Percentiles rank a stretch among this genome's conserved stretches.
Conservation (phyloP, 2,797 vertebrate genomes). For the Vespertilio murinus region DNA sequence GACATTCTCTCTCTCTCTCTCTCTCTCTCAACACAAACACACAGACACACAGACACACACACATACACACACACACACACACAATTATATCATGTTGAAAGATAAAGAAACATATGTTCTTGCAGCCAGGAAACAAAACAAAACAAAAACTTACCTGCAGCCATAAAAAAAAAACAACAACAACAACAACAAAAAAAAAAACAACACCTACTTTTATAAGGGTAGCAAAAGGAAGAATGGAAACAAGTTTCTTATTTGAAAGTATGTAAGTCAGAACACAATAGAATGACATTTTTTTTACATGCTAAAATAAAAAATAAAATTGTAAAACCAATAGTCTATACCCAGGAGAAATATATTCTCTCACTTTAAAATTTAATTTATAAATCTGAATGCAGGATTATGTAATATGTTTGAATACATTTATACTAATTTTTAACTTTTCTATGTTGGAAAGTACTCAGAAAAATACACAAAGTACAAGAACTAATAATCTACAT, state of each 20-base stretch:
- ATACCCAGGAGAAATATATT: background rate
- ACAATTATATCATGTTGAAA: background rate
- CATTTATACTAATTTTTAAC: constrained; percentile 46
- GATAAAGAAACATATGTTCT: background rate
- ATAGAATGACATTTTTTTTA: background rate
- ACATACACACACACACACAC: background rate
- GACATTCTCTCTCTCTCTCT: too few relatives aligned
- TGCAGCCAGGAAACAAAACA: background rate
- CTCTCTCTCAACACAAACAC: too few relatives aligned
- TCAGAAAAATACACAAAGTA: background rate
- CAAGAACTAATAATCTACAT: constrained; percentile 21
- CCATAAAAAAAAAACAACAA: too few relatives aligned
- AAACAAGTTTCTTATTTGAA: background rate
- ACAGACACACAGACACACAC: too few relatives aligned
- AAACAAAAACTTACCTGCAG: too few relatives aligned
- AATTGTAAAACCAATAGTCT: background rate
- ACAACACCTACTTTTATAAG: background rate
- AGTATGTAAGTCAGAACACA: background rate
- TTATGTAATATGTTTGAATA: background rate
- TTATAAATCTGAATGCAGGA: background rate
- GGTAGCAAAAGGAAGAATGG: background rate
- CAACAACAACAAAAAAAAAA: too few relatives aligned
- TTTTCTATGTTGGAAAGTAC: background rate
- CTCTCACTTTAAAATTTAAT: background rate
- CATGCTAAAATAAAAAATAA: background rate